Evolutionary conservation across 2,888 invertebrate species (phyloP).

Genomic region (Leptinotarsa tumamoca): DNA sequence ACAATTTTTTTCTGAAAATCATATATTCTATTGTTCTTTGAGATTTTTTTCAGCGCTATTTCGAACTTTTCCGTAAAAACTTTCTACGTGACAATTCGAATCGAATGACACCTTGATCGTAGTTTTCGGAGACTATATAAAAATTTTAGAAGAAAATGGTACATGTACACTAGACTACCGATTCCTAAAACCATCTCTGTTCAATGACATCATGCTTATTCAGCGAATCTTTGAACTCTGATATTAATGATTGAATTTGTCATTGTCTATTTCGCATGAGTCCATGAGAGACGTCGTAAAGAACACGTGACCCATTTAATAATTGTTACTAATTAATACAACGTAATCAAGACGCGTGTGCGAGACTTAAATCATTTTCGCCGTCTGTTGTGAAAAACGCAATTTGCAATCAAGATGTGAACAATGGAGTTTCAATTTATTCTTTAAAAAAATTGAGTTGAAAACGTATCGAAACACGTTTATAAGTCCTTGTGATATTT

Average conservation of each 20-base stretch:
- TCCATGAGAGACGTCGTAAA: not conserved
- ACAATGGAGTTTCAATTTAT: not conserved
- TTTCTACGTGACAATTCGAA: too few relatives aligned
- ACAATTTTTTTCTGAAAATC: too few relatives aligned
- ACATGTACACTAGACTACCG: too few relatives aligned
- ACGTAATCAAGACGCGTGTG: constrained; percentile 1
- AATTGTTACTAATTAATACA: constrained; percentile 9
- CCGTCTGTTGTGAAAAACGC: not conserved
- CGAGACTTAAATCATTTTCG: not conserved
- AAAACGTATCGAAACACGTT: too few relatives aligned
- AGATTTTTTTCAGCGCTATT: too few relatives aligned
- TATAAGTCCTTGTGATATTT: too few relatives aligned
- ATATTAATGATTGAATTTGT: constrained; percentile 3
- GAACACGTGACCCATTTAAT: constrained; percentile 13
- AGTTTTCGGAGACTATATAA: too few relatives aligned
- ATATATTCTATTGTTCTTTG: too few relatives aligned
- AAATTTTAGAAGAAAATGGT: too few relatives aligned
- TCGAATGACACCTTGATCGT: too few relatives aligned
- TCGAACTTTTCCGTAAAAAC: too few relatives aligned
- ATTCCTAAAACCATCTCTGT: not conserved
- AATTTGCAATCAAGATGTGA: not conserved
- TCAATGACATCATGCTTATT: constrained; percentile 10
- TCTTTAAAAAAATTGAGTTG: too few relatives aligned
- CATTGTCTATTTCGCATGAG: constrained; percentile 8
- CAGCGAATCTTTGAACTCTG: constrained; percentile 9